phyloP scores from a whole-genome alignment of 2,888 invertebrate species.

The Hipparchia sbordonii region DNA sequence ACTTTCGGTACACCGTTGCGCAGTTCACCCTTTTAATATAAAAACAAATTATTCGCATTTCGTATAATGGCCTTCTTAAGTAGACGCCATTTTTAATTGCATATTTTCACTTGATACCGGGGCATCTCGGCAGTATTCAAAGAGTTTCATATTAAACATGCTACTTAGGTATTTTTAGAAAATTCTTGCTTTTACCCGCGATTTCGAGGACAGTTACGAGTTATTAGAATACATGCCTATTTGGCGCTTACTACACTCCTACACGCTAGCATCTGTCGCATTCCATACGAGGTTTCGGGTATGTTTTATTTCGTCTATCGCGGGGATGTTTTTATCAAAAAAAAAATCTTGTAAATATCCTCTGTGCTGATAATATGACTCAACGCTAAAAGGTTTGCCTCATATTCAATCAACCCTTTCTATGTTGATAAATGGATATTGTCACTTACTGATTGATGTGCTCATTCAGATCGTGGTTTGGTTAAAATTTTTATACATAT shows the following conservation, averaged over 20 bases:
- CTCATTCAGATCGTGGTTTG: neutral
- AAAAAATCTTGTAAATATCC: neutral
- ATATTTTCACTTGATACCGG: neutral
- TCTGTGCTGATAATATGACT: neutral
- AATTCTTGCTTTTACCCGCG: too few species aligned
- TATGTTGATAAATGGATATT: slow-evolving; percentile 69
- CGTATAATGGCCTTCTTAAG: slow-evolving; percentile 15
- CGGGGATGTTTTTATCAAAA: too few species aligned
- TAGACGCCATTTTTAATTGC: slow-evolving; percentile 10
- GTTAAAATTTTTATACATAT: neutral
- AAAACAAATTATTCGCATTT: slow-evolving; percentile 13
- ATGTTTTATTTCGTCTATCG: too few species aligned
- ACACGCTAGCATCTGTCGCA: too few species aligned
- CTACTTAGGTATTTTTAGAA: too few species aligned
- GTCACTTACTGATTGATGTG: slow-evolving; percentile 64
- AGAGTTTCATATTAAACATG: neutral
- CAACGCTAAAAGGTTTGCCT: neutral
- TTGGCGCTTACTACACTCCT: too few species aligned
- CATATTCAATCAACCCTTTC: slow-evolving; percentile 70
- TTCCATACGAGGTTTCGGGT: too few species aligned
- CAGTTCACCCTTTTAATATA: slow-evolving; percentile 23
- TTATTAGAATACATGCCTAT: too few species aligned
- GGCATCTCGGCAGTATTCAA: neutral
- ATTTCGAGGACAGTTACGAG: too few species aligned
- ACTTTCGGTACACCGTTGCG: slow-evolving; percentile 48